These are phyloP conservation scores for Battus philenor DNA, from an alignment of 1,140 invertebrate genomes.

Conservation along the genomic window DNA sequence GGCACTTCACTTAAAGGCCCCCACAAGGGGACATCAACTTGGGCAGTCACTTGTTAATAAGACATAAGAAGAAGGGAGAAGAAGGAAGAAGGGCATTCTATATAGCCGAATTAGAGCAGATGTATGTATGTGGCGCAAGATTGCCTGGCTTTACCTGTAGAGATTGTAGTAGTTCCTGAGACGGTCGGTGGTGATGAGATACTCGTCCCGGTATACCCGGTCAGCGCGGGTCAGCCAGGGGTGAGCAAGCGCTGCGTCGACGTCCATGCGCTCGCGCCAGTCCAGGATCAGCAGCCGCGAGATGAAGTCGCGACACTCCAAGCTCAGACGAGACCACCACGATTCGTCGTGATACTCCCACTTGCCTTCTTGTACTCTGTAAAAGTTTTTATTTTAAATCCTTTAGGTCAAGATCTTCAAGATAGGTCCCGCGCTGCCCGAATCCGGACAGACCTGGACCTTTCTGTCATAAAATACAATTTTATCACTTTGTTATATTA, in stretches of 20 bases:
- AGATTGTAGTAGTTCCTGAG: constrained; percentile 86
- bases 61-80: too few relatives aligned
- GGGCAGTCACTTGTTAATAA: too few relatives aligned
- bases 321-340: constrained; percentile 83
- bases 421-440: too few relatives aligned
- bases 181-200: constrained; percentile 84
- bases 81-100: too few relatives aligned
- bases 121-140: too few relatives aligned
- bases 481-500: too few relatives aligned
- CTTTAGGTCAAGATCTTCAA: background rate
- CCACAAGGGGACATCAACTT: too few relatives aligned
- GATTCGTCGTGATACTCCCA: constrained; percentile 77
- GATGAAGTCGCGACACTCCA: constrained; percentile 92
- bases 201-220: constrained; percentile 78
- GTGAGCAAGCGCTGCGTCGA: constrained; percentile 87
- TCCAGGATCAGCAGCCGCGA: constrained; percentile 85
- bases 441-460: too few relatives aligned
- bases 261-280: constrained; percentile 85
- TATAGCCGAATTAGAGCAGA: too few relatives aligned
- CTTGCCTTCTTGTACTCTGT: constrained; percentile 66
- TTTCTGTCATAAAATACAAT: too few relatives aligned
- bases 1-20: too few relatives aligned
- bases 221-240: constrained; percentile 90
- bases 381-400: background rate
- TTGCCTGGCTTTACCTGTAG: constrained; percentile 83